Evolutionary conservation across 2,888 invertebrate species (phyloP).

Genomic region (Synanthedon vespiformis): DNA sequence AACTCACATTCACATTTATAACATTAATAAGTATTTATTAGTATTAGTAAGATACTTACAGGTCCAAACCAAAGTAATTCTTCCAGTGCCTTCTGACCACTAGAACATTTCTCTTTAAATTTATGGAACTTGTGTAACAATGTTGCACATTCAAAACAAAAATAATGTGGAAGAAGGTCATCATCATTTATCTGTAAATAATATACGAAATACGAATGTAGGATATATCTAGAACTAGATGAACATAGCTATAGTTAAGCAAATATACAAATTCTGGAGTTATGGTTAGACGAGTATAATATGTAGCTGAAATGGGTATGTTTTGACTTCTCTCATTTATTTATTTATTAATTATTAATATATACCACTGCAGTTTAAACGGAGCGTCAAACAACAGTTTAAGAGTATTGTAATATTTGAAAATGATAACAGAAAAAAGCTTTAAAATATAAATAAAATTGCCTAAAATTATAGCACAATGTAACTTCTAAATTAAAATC

Average conservation of each 20-base stretch:
- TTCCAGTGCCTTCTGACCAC: slow-evolving; percentile 29
- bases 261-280: too few relatives aligned
- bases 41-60: slow-evolving; percentile 25
- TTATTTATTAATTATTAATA: neutral
- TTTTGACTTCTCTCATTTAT: neutral
- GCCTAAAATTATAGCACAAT: too few relatives aligned
- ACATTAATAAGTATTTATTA: too few relatives aligned
- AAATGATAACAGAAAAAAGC: too few relatives aligned
- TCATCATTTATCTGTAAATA: slow-evolving; percentile 26
- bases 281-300: too few relatives aligned
- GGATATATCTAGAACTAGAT: too few relatives aligned
- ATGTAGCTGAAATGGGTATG: neutral
- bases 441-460: too few relatives aligned
- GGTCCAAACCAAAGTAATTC: slow-evolving; percentile 34
- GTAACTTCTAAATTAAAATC: neutral
- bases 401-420: neutral
- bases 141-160: slow-evolving; percentile 47
- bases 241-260: too few relatives aligned
- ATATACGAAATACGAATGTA: neutral
- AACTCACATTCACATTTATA: too few relatives aligned
- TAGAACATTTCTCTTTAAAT: slow-evolving; percentile 46
- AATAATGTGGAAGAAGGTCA: slow-evolving; percentile 39
- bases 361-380: neutral
- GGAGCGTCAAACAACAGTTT: neutral
- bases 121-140: slow-evolving; percentile 44